A percentile compares a stretch with the other conserved stretches of the same genome.
These are phyloP conservation scores for Mus minutoides DNA, from an alignment of 2,797 vertebrate genomes.

Conservation along the genomic window DNA sequence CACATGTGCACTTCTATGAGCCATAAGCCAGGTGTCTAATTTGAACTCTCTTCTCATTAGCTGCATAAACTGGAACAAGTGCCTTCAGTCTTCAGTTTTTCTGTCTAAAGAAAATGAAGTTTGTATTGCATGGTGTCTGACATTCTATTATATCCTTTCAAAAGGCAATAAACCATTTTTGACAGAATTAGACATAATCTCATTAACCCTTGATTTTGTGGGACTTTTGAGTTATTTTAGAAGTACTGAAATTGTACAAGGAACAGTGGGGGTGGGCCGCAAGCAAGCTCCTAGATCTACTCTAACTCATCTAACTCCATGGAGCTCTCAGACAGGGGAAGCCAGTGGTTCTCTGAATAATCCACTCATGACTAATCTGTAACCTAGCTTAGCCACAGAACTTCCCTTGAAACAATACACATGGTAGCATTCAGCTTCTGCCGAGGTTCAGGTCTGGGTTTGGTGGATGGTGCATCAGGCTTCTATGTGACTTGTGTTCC, in stretches of 20 bases:
- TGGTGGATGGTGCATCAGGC: background rate
- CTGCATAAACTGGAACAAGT: no score
- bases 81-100: background rate
- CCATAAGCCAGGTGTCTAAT: background rate
- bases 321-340: background rate
- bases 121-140: background rate
- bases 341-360: background rate
- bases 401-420: background rate
- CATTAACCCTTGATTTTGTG: background rate
- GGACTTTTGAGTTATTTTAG: background rate
- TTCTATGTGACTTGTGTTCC: background rate
- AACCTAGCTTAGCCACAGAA: background rate
- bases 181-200: background rate
- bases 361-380: background rate
- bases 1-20: background rate
- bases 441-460: background rate
- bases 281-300: background rate
- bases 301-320: background rate
- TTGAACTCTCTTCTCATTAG: background rate
- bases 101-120: background rate
- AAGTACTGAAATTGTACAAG: background rate
- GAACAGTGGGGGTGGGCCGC: fast-evolving
- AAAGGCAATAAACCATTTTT: background rate
- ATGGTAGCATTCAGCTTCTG: background rate
- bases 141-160: background rate